These are phyloP conservation scores for Muscina levida DNA, from an alignment of 2,888 invertebrate genomes.

Conservation along the genomic window DNA sequence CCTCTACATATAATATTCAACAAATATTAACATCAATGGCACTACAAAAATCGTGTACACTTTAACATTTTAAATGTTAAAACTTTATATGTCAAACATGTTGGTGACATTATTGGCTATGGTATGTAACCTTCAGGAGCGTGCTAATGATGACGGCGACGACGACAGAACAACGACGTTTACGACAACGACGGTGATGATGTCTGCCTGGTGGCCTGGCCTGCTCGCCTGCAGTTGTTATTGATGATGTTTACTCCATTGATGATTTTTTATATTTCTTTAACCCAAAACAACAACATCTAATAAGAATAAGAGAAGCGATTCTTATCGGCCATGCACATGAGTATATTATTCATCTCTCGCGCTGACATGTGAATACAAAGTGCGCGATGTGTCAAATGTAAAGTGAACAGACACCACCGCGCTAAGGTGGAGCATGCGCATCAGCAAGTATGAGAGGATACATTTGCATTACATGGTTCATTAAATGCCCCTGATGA, in stretches of 20 bases:
- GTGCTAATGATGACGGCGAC: slow-evolving; percentile 56
- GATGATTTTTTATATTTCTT: neutral
- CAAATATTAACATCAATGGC: slow-evolving; percentile 32
- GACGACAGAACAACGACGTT: neutral
- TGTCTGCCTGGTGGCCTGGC: slow-evolving; percentile 2
- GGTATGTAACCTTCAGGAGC: slow-evolving; percentile 66
- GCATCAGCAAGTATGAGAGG: no score
- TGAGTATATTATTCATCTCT: no score
- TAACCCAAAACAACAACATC: neutral
- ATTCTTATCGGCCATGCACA: neutral
- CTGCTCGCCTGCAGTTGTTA: neutral
- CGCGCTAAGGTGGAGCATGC: slow-evolving; percentile 28
- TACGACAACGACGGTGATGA: no score
- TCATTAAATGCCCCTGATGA: neutral
- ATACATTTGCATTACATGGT: neutral
- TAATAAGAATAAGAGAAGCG: neutral
- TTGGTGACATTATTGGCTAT: slow-evolving; percentile 63
- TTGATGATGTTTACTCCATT: slow-evolving; percentile 24
- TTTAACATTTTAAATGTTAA: slow-evolving; percentile 66
- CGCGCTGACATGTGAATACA: no score
- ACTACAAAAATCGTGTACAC: slow-evolving; percentile 60
- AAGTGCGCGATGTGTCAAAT: slow-evolving; percentile 12
- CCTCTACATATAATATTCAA: slow-evolving; percentile 25
- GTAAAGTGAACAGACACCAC: slow-evolving; percentile 16
- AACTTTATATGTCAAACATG: slow-evolving; percentile 65